A percentile compares a stretch with the other conserved stretches of the same genome.
phyloP scores from a whole-genome alignment of 2,888 invertebrate species.

The Pachycephus smyrnensis region DNA sequence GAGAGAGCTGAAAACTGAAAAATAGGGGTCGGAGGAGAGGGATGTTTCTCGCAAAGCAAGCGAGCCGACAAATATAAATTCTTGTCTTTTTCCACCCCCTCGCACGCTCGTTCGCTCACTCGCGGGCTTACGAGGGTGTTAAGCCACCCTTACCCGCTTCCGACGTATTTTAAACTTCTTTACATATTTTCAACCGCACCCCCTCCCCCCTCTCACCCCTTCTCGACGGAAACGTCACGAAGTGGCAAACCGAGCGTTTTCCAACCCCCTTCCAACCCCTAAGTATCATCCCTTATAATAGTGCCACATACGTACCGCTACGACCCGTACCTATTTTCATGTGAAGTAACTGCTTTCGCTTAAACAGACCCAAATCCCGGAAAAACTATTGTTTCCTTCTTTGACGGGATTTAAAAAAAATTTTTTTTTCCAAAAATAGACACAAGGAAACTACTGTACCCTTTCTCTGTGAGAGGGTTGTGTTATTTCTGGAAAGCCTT shows the following conservation, averaged over 20 bases:
- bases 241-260: background rate
- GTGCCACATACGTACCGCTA: background rate
- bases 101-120: slow-evolving; percentile 13
- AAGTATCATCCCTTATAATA: background rate
- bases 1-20: slow-evolving; percentile 15
- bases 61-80: slow-evolving; percentile 58
- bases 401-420: background rate
- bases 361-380: background rate
- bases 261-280: background rate
- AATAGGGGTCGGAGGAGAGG: slow-evolving; percentile 30
- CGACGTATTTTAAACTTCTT: slow-evolving; percentile 49
- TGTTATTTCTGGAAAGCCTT: background rate
- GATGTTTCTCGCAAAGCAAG: slow-evolving; percentile 55
- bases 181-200: slow-evolving; percentile 35
- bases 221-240: background rate
- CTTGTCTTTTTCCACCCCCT: slow-evolving; percentile 16
- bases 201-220: background rate
- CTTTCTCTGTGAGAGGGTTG: background rate
- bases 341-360: background rate
- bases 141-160: slow-evolving; percentile 41
- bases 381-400: background rate
- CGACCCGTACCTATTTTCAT: background rate
- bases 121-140: slow-evolving; percentile 46
- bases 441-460: background rate
- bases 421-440: slow-evolving; percentile 3